Evolutionary conservation across 2,113 vertebrate species (phyloP).

Genomic region (Chrysemys picta): DNA sequence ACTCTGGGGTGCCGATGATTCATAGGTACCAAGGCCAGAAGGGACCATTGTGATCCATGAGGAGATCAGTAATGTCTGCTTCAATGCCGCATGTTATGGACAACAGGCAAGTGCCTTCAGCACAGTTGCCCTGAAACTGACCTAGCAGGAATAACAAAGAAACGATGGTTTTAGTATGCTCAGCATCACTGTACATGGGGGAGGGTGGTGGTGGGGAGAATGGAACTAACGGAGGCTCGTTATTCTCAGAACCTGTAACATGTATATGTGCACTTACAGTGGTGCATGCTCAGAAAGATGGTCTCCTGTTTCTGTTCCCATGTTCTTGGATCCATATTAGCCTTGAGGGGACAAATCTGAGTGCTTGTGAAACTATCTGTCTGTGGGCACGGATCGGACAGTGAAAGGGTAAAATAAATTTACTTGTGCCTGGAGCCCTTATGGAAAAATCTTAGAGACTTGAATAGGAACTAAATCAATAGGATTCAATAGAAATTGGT

Average conservation of each 20-base stretch:
- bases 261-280: background rate
- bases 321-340: background rate
- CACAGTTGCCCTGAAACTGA: background rate
- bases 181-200: background rate
- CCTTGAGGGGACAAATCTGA: rapidly evolving
- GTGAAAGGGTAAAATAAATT: background rate
- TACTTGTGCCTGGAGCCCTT: background rate
- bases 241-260: background rate
- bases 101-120: background rate
- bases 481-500: constrained; percentile 32
- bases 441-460: background rate
- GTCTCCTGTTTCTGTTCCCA: background rate
- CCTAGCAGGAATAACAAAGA: background rate
- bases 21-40: background rate
- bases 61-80: background rate
- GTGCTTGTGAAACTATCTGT: background rate
- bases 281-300: rapidly evolving
- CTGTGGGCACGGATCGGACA: background rate
- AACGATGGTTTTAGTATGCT: background rate
- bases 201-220: too few species aligned
- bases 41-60: background rate
- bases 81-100: too few species aligned
- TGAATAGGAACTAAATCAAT: constrained; percentile 15
- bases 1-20: background rate
- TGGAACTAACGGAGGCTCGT: background rate